These are phyloP conservation scores for Eubasilissa splendida DNA, from an alignment of 2,888 invertebrate species.

Conservation along the genomic window DNA sequence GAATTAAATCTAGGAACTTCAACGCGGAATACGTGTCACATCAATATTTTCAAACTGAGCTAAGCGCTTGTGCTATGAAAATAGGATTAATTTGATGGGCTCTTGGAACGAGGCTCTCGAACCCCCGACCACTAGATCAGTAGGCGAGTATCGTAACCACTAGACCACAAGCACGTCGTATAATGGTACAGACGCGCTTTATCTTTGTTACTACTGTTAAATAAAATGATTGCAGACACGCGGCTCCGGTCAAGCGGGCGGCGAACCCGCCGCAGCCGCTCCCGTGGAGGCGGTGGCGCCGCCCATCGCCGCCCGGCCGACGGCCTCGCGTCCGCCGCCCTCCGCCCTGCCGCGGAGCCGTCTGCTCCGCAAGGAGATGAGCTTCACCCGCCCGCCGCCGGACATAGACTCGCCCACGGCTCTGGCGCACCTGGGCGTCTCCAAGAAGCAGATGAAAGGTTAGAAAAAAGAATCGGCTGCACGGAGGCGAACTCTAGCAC, in stretches of 20 bases:
- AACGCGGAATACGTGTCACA: too few species aligned
- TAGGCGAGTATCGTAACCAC: too few species aligned
- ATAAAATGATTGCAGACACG: slow-evolving; percentile 22
- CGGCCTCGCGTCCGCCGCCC: slow-evolving; percentile 64
- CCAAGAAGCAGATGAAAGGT: slow-evolving; percentile 90
- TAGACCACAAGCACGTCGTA: too few species aligned
- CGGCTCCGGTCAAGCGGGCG: slow-evolving; percentile 60
- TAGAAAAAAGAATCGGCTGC: slow-evolving; percentile 16
- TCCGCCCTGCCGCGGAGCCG: slow-evolving; percentile 22
- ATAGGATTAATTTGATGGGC: too few species aligned
- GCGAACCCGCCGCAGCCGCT: slow-evolving; percentile 57
- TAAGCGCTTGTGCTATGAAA: too few species aligned
- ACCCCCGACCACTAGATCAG: too few species aligned
- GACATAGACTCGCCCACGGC: slow-evolving; percentile 68
- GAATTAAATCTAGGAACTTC: too few species aligned
- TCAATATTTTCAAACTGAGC: too few species aligned
- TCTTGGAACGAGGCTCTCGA: too few species aligned
- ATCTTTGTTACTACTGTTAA: too few species aligned
- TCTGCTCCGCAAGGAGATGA: slow-evolving; percentile 63
- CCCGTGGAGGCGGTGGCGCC: slow-evolving; percentile 66
- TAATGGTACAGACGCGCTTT: too few species aligned
- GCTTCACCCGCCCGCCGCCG: slow-evolving; percentile 69
- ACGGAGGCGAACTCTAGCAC: too few species aligned
- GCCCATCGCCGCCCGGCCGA: slow-evolving; percentile 66
- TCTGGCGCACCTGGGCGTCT: slow-evolving; percentile 68